phyloP scores from a whole-genome alignment of 2,888 invertebrate genomes.

The Campoplex nolae region DNA sequence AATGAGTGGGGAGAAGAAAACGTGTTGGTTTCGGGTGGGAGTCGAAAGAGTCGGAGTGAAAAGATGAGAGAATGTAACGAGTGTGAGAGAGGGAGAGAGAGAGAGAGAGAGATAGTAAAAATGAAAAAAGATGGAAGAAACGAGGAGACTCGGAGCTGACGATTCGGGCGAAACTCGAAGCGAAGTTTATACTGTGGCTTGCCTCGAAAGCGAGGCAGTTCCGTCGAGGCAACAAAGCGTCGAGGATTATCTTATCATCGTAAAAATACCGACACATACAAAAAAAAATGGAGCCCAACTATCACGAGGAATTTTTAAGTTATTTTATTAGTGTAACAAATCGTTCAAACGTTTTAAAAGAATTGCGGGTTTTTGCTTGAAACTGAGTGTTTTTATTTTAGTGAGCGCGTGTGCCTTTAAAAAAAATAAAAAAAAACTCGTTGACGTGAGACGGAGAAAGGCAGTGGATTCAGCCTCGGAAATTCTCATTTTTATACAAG shows the following conservation, averaged over 20 bases:
- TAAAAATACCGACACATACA: conserved; percentile 3
- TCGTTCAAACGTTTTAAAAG: not conserved
- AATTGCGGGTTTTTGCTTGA: not conserved
- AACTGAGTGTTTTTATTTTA: not conserved
- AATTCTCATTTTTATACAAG: not conserved
- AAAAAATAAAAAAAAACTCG: too few species aligned
- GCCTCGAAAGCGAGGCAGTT: conserved; percentile 62
- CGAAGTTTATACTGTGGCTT: conserved; percentile 42
- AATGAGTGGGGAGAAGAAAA: conserved; percentile 16
- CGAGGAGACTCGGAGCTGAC: conserved; percentile 33
- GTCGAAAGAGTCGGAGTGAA: conserved; percentile 44
- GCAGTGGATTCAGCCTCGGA: conserved; percentile 12
- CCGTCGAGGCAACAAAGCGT: conserved; percentile 62
- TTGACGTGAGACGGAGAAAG: conserved; percentile 5
- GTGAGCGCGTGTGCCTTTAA: not conserved
- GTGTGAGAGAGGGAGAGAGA: conserved; percentile 1
- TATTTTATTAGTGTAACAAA: not conserved
- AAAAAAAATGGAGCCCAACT: not conserved
- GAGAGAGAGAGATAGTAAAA: conserved; percentile 8
- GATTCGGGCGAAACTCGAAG: conserved; percentile 60
- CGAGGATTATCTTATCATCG: conserved; percentile 61
- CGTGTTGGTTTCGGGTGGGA: conserved; percentile 43
- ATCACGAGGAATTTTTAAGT: not conserved
- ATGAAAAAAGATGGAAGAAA: conserved; percentile 21
- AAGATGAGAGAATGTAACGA: conserved; percentile 25